Percentiles rank a stretch among this genome's conserved stretches.
These are phyloP conservation scores for Myocastor coypus DNA, from an alignment of 2,113 vertebrate species.

Conservation along the genomic window DNA sequence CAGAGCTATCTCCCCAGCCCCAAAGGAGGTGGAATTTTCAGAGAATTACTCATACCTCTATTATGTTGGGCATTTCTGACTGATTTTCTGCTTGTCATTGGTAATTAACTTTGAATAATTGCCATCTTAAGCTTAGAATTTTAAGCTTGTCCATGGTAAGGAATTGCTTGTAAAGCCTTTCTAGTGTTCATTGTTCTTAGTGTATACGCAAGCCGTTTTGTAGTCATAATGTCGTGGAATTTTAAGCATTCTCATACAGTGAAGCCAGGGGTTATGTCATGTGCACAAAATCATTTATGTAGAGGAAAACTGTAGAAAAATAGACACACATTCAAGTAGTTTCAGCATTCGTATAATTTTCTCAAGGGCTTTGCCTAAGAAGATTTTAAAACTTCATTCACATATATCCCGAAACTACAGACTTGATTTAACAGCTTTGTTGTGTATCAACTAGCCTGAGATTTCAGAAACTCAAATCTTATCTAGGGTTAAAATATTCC, in stretches of 20 bases:
- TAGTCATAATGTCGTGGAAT: background rate
- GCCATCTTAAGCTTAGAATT: conserved; percentile 7
- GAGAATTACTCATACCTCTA: background rate
- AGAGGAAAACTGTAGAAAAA: conserved; percentile 31
- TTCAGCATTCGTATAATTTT: background rate
- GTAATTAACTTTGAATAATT: background rate
- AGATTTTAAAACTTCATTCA: background rate
- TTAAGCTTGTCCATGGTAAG: background rate
- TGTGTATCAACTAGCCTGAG: background rate
- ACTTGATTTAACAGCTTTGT: conserved; percentile 25
- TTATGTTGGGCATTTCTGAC: background rate
- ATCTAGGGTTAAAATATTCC: background rate
- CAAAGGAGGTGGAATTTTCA: background rate
- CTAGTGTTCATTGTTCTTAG: background rate
- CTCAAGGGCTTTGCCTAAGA: background rate
- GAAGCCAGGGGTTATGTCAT: background rate
- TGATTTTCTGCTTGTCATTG: background rate
- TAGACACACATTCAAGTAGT: background rate
- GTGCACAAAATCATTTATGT: background rate
- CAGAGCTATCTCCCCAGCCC: too few species aligned
- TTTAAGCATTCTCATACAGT: background rate
- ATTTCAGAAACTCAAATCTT: conserved; percentile 20
- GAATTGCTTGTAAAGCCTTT: conserved; percentile 12
- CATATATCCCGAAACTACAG: background rate
- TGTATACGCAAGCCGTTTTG: background rate